Percentiles rank a stretch among this genome's conserved stretches.
These are phyloP conservation scores for Chironomus tepperi DNA, from an alignment of 1,140 invertebrate species.

Conservation along the genomic window DNA sequence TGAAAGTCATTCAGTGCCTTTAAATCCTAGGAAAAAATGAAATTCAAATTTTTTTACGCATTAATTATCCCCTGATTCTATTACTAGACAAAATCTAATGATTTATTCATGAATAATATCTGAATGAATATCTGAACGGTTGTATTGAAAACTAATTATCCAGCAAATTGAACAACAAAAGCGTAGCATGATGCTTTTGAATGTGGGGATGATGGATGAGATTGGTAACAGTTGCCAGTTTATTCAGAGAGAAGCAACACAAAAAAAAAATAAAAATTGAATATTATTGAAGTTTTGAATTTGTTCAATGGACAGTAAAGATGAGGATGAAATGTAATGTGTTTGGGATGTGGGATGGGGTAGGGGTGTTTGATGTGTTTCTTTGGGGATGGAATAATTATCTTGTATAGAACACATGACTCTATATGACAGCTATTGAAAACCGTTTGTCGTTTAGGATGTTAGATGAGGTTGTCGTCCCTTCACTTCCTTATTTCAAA, in stretches of 20 bases:
- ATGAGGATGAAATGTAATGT: no score
- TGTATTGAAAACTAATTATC: constrained; percentile 14
- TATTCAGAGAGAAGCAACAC: neutral
- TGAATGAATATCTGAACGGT: neutral
- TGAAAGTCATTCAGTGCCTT: neutral
- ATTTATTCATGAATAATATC: neutral
- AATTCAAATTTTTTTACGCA: neutral
- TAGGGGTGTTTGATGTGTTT: no score
- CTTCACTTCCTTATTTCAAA: no score
- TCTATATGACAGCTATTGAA: no score
- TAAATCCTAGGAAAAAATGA: neutral
- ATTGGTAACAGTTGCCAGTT: neutral
- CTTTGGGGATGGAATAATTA: no score
- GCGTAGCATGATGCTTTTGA: neutral
- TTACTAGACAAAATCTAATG: neutral
- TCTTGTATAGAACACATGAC: no score
- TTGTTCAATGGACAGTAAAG: no score
- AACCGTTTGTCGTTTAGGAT: no score
- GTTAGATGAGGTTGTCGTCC: no score
- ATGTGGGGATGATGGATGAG: neutral
- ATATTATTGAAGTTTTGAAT: neutral
- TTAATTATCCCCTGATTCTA: neutral
- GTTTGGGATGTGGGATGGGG: no score
- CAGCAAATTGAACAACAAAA: neutral
- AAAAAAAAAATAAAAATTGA: neutral